These are phyloP conservation scores for Falco novaeseelandiae DNA, from an alignment of 2,797 vertebrate genomes.

Conservation along the genomic window DNA sequence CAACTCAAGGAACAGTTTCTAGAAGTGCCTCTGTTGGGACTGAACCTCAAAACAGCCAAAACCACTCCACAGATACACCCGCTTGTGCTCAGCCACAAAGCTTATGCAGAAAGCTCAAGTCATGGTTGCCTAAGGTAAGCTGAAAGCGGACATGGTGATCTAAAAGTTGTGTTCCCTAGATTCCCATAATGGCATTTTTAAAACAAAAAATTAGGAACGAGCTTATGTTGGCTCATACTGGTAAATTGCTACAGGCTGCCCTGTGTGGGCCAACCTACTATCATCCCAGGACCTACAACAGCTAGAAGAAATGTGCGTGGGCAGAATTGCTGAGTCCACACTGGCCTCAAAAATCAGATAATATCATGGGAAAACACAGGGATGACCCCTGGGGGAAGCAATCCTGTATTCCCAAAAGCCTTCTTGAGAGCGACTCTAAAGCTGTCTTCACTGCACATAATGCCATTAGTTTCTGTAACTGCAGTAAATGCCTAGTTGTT, in stretches of 20 bases:
- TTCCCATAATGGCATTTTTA: not conserved
- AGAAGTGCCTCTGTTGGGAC: not conserved
- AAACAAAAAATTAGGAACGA: not conserved
- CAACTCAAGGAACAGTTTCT: not conserved
- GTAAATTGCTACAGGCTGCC: not conserved
- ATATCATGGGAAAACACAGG: slow-evolving; percentile 48
- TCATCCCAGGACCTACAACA: slow-evolving; percentile 12
- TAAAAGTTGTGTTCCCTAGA: not conserved
- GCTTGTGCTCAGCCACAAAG: not conserved
- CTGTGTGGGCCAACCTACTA: not conserved
- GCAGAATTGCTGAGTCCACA: slow-evolving; percentile 32
- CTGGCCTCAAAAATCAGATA: slow-evolving; percentile 44
- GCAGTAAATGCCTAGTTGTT: not conserved
- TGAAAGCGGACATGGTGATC: not conserved
- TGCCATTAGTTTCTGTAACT: not conserved
- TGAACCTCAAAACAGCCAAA: not conserved
- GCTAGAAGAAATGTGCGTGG: slow-evolving; percentile 28
- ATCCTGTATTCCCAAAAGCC: not conserved
- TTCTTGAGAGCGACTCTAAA: not conserved
- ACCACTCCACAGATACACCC: fast-evolving
- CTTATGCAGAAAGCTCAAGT: not conserved
- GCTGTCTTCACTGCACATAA: fast-evolving
- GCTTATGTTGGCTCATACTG: not conserved
- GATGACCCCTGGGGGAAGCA: not conserved
- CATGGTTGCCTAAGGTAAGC: not conserved